These are phyloP conservation scores for Pluvianellus socialis DNA, from an alignment of 2,113 vertebrate genomes.

Conservation along the genomic window DNA sequence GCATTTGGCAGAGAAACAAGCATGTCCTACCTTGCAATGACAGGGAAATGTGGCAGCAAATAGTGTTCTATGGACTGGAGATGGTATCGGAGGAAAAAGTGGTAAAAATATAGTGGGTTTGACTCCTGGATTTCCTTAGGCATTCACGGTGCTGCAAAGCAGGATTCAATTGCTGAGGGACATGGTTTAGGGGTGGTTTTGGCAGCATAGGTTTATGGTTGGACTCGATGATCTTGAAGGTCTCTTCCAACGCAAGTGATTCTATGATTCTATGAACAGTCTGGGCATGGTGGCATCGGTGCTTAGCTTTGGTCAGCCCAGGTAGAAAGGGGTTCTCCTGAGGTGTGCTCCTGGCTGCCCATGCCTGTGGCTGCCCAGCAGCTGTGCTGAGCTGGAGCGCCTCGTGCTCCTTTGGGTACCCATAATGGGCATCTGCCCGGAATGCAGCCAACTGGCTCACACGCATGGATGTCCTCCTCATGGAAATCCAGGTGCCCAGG, in stretches of 20 bases:
- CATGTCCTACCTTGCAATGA: not conserved
- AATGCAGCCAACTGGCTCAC: not conserved
- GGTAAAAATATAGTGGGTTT: not conserved
- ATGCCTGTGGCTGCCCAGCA: not conserved
- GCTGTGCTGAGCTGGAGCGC: not conserved
- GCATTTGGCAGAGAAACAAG: not conserved
- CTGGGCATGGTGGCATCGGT: not conserved
- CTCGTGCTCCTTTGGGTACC: not conserved
- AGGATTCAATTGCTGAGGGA: no score
- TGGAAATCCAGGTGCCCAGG: not conserved
- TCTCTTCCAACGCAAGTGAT: no score
- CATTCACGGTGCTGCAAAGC: not conserved
- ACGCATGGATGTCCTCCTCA: accelerated
- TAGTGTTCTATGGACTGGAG: not conserved
- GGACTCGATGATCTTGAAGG: no score
- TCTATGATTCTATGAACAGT: no score
- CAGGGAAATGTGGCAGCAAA: not conserved
- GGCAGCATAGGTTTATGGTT: no score
- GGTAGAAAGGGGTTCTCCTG: not conserved
- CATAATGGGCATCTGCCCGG: accelerated
- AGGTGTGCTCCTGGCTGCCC: not conserved
- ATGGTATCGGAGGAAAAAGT: not conserved
- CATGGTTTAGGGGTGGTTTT: no score
- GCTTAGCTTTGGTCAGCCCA: not conserved
- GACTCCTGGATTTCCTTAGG: not conserved